phyloP scores from a whole-genome alignment of 2,797 vertebrate species.

The Sebastes miniatus region DNA sequence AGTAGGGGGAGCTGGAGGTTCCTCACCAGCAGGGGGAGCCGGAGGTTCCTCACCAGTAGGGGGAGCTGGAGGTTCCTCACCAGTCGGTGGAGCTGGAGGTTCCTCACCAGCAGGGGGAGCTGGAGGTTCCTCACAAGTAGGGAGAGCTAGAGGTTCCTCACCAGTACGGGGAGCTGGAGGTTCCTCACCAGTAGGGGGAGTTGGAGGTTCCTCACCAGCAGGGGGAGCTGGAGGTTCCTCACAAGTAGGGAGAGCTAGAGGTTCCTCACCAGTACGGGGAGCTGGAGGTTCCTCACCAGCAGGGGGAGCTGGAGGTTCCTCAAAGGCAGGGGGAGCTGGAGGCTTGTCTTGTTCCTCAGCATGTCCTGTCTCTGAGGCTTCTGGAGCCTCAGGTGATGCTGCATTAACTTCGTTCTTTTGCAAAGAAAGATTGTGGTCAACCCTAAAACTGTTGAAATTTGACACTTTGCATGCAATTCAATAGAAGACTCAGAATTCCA shows the following conservation, averaged over 20 bases:
- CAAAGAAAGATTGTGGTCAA: slow-evolving; percentile 41
- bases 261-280: no score
- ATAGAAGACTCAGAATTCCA: not conserved
- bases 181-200: no score
- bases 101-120: not conserved
- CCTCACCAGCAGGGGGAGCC: not conserved
- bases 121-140: no score
- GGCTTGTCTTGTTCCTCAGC: not conserved
- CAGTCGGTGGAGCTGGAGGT: not conserved
- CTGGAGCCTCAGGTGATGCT: slow-evolving; percentile 9
- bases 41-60: not conserved
- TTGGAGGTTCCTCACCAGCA: no score
- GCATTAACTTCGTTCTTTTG: slow-evolving; percentile 65
- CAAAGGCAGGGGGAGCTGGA: no score
- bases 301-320: not conserved
- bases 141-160: no score
- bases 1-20: not conserved
- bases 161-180: no score
- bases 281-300: no score
- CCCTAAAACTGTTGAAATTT: not conserved
- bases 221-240: no score
- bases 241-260: no score
- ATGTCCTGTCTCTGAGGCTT: slow-evolving; percentile 28
- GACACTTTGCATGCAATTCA: not conserved
- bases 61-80: not conserved